phyloP scores from a whole-genome alignment of 2,797 vertebrate species.

The Falco columbarius region DNA sequence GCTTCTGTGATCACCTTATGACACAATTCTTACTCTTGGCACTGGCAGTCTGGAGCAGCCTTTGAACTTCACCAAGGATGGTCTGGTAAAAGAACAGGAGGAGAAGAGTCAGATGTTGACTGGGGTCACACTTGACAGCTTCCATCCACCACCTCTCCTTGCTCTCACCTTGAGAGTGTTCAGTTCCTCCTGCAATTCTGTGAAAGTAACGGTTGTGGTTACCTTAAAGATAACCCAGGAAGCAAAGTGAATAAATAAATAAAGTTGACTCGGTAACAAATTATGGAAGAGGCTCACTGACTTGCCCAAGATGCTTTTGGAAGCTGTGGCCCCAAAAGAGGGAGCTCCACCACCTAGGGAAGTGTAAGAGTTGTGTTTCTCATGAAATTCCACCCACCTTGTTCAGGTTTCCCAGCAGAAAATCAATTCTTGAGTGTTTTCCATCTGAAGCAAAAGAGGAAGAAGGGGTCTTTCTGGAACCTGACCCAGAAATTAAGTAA shows the following conservation, averaged over 20 bases:
- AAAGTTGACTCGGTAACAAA: neutral
- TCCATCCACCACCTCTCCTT: neutral
- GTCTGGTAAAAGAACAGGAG: neutral
- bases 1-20: fast-evolving
- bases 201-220: fast-evolving
- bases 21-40: neutral
- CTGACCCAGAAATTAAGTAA: constrained; percentile 67
- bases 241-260: neutral
- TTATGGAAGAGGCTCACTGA: neutral
- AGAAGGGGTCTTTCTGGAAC: constrained; percentile 68
- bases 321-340: constrained; percentile 1
- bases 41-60: neutral
- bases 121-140: fast-evolving
- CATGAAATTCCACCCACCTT: neutral
- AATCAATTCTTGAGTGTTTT: constrained; percentile 62
- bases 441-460: constrained; percentile 45
- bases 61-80: neutral
- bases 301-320: fast-evolving
- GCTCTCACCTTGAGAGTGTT: too few relatives aligned
- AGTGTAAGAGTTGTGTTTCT: neutral
- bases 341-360: constrained; percentile 26
- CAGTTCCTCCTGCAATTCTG: neutral
- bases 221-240: neutral
- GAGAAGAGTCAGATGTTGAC: neutral
- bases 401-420: constrained; percentile 41